Evolutionary conservation across 1,140 invertebrate genomes (phyloP), one percentile per base, ranked within the genome.

Genomic region (Goniozus legneri): DNA sequence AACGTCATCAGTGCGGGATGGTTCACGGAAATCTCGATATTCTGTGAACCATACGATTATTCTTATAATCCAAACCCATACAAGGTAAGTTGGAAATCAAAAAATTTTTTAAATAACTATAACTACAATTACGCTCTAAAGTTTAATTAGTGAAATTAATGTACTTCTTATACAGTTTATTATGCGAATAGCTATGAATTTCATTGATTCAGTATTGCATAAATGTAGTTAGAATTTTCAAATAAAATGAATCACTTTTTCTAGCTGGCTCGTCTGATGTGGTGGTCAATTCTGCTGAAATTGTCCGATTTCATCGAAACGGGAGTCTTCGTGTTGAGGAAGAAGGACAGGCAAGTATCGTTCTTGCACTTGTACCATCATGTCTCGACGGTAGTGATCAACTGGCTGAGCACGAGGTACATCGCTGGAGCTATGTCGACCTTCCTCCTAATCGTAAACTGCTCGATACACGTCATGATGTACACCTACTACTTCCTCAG

Each of bases 311-410:
- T 75, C 12, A 48, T 68, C 0, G 73, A 75, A 51, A 75, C 73
- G 1, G 24, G 80, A 65, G 82, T 87, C 58, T 86, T 87, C 62
- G 67, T 85, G 15, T 56, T 87, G 20, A 69, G 84, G 19, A 86
- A 85, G 65, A 87, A 85, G 62, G 65, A 81, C 20, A 79, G 79
- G 14, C 86, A 88, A 70, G 77, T 85, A n/a, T 81, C 83, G 2
- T 81, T 81, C 56, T 69, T 88, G 12, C 85, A 88, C 54, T 62
- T 87, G 4, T 86, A 87, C 52, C 84, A 86, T 69, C 85, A 88
- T 56, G 68, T 78, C 33, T 80, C 79, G 35, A 82, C 84, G 37
- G 64, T 81, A 34, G 47, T 76, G 2, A 66, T 86, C 1, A 79
- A 82, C 64, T 89, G 85, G 84, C 75, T 83, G 15, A 82, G 73